phyloP scores from a whole-genome alignment of 1,140 invertebrate genomes.

The Berghia stephanieae region DNA sequence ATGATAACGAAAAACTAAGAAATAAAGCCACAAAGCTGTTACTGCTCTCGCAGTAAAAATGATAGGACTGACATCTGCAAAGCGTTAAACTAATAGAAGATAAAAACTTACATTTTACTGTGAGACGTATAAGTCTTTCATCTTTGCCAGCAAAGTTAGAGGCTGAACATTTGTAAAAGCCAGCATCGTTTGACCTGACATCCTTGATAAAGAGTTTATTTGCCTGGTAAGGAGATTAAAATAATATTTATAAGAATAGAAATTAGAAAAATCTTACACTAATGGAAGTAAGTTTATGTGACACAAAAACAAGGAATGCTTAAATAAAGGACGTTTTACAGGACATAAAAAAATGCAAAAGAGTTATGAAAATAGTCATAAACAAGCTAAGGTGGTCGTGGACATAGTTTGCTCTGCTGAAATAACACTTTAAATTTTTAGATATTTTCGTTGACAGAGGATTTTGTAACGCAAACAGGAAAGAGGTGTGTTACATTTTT shows the following conservation, averaged over 20 bases:
- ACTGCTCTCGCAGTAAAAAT: not conserved
- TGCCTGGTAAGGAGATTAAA: slow-evolving; percentile 35
- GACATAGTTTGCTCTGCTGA: too few relatives aligned
- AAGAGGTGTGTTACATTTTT: too few relatives aligned
- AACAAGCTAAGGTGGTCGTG: too few relatives aligned
- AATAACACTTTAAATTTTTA: too few relatives aligned
- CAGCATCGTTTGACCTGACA: slow-evolving; percentile 41
- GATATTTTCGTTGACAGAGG: too few relatives aligned
- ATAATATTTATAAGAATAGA: not conserved
- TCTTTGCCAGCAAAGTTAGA: slow-evolving; percentile 47
- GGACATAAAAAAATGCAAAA: too few relatives aligned
- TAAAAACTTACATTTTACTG: slow-evolving; percentile 45
- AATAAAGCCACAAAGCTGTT: not conserved
- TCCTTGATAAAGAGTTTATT: slow-evolving; percentile 36
- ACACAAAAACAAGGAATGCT: too few relatives aligned
- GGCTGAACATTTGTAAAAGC: slow-evolving; percentile 51
- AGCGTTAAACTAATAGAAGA: not conserved
- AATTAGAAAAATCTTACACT: not conserved
- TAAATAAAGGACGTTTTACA: too few relatives aligned
- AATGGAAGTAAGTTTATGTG: not conserved
- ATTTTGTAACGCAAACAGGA: too few relatives aligned
- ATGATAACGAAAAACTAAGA: not conserved
- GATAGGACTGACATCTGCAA: not conserved
- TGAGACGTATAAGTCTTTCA: slow-evolving; percentile 39
- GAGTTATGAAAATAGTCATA: not conserved